These are phyloP conservation scores for Poecile montanus DNA, from an alignment of 2,797 vertebrate species.

Conservation along the genomic window DNA sequence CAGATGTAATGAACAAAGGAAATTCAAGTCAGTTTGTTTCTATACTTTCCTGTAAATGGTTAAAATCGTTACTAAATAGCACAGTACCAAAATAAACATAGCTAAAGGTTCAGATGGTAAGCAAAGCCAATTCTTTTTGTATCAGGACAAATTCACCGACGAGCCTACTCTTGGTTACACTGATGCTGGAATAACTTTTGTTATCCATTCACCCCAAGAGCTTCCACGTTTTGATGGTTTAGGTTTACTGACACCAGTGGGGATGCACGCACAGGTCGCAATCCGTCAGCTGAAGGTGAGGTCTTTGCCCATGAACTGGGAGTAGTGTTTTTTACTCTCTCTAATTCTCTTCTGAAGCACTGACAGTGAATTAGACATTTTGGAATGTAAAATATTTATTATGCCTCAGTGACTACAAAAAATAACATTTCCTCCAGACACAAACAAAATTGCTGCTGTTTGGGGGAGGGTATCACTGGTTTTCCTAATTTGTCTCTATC, in stretches of 20 bases:
- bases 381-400: not conserved
- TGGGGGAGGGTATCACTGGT: not conserved
- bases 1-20: not conserved
- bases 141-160: slow-evolving; percentile 76
- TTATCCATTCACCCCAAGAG: slow-evolving; percentile 74
- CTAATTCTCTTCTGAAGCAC: not conserved
- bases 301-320: not conserved
- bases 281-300: slow-evolving; percentile 78
- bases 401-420: not conserved
- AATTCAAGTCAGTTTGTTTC: not conserved
- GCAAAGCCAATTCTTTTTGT: not conserved
- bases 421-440: not conserved
- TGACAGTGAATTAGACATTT: not conserved
- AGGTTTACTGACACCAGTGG: slow-evolving; percentile 71
- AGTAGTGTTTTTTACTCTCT: not conserved
- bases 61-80: not conserved
- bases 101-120: not conserved
- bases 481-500: not conserved
- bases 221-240: slow-evolving; percentile 76
- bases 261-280: slow-evolving; percentile 67
- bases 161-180: slow-evolving; percentile 72
- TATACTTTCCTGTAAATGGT: not conserved
- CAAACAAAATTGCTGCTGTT: not conserved
- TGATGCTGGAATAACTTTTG: slow-evolving; percentile 78
- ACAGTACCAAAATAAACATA: not conserved